A percentile compares a stretch with the other conserved stretches of the same genome.
Evolutionary conservation across 2,888 invertebrate genomes (phyloP).

Genomic region (Lottia scabra): DNA sequence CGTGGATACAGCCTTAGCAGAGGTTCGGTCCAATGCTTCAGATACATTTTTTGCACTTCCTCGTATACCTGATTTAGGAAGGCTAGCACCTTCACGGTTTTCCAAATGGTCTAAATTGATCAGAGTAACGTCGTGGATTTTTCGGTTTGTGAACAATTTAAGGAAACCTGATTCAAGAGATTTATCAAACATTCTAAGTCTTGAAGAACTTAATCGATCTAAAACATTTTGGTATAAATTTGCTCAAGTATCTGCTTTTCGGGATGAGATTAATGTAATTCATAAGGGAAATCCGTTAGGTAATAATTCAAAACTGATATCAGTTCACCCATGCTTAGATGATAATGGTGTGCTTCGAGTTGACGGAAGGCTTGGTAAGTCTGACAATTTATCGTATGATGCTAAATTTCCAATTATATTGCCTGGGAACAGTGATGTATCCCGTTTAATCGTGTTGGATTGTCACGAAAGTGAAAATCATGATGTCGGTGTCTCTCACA

Average conservation of each 20-base stretch:
- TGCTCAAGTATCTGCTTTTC: conserved; percentile 11
- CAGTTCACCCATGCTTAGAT: conserved; percentile 10
- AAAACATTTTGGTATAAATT: conserved; percentile 9
- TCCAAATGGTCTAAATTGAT: too few relatives aligned
- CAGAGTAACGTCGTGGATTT: conserved; percentile 11
- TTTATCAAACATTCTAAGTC: too few relatives aligned
- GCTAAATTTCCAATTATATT: conserved; percentile 22
- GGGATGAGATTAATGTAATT: conserved; percentile 3
- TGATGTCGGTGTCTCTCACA: conserved; percentile 23
- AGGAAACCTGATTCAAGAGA: too few relatives aligned
- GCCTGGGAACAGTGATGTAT: conserved; percentile 18
- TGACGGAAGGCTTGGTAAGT: conserved; percentile 13
- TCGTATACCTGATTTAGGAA: too few relatives aligned
- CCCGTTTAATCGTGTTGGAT: conserved; percentile 10
- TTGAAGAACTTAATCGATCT: conserved; percentile 8
- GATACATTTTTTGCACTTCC: too few relatives aligned
- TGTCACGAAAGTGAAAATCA: conserved; percentile 21
- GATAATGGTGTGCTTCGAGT: conserved; percentile 9
- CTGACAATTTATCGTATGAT: conserved; percentile 17
- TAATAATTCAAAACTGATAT: conserved; percentile 6
- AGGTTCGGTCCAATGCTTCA: neutral
- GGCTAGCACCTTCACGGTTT: too few relatives aligned
- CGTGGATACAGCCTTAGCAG: neutral
- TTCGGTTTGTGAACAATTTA: conserved; percentile 8
- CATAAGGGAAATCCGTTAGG: neutral